phyloP scores from a whole-genome alignment of 2,797 vertebrate genomes.

The Lindbergichthys nudifrons region DNA sequence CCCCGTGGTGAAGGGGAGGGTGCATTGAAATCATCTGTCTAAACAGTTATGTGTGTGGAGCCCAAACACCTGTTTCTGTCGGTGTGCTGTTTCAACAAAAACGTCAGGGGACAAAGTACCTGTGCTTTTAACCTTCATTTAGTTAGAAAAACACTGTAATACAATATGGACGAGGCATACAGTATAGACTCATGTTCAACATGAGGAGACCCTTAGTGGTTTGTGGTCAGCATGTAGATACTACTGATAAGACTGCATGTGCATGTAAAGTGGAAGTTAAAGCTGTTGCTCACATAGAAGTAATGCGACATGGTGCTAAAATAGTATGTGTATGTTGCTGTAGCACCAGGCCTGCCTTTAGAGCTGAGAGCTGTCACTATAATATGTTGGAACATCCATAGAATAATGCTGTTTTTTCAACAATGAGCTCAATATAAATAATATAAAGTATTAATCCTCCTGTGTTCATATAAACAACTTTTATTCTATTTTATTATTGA shows the following conservation, averaged over 20 bases:
- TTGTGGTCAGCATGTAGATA: not conserved
- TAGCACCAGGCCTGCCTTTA: constrained; percentile 23
- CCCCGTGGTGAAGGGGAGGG: constrained; percentile 38
- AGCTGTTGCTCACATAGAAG: constrained; percentile 44
- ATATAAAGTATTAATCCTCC: too few species aligned
- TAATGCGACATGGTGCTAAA: constrained; percentile 71
- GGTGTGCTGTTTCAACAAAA: constrained; percentile 45
- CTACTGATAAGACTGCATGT: not conserved
- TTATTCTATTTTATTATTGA: too few species aligned
- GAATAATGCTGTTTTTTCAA: not conserved
- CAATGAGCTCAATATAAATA: too few species aligned
- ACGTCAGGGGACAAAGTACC: constrained; percentile 35
- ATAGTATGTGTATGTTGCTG: constrained; percentile 60
- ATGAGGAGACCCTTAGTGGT: not conserved
- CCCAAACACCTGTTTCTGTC: constrained; percentile 72
- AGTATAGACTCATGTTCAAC: not conserved
- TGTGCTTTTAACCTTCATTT: constrained; percentile 18
- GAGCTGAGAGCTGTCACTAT: constrained; percentile 29
- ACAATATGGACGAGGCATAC: not conserved
- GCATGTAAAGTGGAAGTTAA: constrained; percentile 9
- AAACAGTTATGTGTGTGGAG: constrained; percentile 67
- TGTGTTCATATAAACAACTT: too few species aligned
- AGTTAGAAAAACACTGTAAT: not conserved
- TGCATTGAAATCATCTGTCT: constrained; percentile 67
- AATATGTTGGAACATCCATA: constrained; percentile 19